A percentile compares a stretch with the other conserved stretches of the same genome.
Conservation (phyloP, 2,888 invertebrate species). For the Drosophila seclusa region DNA sequence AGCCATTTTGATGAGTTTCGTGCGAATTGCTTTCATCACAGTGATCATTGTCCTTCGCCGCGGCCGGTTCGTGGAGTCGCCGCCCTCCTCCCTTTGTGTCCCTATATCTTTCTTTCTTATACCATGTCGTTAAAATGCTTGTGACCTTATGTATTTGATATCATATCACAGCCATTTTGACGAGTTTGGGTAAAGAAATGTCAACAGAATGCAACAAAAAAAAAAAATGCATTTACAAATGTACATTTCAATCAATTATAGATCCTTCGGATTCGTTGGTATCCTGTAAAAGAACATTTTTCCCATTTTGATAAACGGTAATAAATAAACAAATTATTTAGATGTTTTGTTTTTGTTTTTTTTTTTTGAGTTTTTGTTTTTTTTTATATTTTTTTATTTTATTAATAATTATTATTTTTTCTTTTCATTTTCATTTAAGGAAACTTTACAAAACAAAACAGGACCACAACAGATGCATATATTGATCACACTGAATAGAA, state of each 20-base stretch:
- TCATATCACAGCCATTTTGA: slow-evolving; percentile 85
- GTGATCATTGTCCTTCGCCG: not conserved
- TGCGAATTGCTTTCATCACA: slow-evolving; percentile 48
- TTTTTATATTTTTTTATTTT: slow-evolving; percentile 71
- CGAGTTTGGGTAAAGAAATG: slow-evolving; percentile 85
- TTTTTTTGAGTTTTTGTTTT: slow-evolving; percentile 60
- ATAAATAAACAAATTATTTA: slow-evolving; percentile 56
- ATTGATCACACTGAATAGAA: slow-evolving; percentile 71
- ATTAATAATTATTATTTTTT: slow-evolving; percentile 72
- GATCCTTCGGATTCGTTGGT: not conserved
- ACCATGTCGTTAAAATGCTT: slow-evolving; percentile 85
- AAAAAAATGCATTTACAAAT: not conserved
- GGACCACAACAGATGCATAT: slow-evolving; percentile 79
- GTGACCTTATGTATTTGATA: slow-evolving; percentile 81
- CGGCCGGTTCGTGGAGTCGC: not conserved
- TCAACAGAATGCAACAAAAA: slow-evolving; percentile 58
- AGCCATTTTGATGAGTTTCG: slow-evolving; percentile 85
- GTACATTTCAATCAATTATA: not conserved
- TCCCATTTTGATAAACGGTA: slow-evolving; percentile 3
- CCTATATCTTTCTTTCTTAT: slow-evolving; percentile 72
- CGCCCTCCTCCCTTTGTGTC: not conserved
- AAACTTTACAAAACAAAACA: slow-evolving; percentile 83
- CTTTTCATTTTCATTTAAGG: slow-evolving; percentile 71
- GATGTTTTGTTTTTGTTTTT: slow-evolving; percentile 71
- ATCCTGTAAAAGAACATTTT: not conserved